Conservation (phyloP, 2,113 vertebrate species). For the Phaetusa simplex region DNA sequence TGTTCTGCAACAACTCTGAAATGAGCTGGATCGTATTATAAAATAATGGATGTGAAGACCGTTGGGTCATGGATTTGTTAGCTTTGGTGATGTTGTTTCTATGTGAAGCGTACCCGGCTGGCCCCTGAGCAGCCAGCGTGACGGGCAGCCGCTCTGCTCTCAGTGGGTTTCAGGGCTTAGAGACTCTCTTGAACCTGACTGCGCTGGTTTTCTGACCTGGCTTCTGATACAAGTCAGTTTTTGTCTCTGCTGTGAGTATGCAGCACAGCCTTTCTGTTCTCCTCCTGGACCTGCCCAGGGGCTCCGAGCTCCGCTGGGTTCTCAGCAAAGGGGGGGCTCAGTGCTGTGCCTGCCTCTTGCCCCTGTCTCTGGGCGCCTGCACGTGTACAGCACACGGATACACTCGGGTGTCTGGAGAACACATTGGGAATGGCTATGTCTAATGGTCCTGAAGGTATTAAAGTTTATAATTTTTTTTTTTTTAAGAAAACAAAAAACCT, state of each 20-base stretch:
- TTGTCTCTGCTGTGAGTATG: too few relatives aligned
- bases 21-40: neutral
- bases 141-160: too few relatives aligned
- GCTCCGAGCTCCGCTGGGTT: too few relatives aligned
- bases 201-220: neutral
- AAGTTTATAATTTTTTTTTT: neutral
- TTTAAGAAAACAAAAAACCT: neutral
- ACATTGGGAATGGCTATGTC: too few relatives aligned
- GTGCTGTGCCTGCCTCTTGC: fast-evolving
- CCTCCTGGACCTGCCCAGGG: neutral
- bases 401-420: fast-evolving
- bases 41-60: fast-evolving
- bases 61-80: fast-evolving
- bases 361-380: fast-evolving
- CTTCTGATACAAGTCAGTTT: fast-evolving
- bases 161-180: fast-evolving
- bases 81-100: neutral
- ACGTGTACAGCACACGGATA: fast-evolving
- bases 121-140: fast-evolving
- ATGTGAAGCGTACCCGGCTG: fast-evolving
- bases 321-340: fast-evolving
- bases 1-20: neutral
- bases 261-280: neutral
- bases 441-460: neutral
- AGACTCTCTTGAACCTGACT: neutral